Base-by-base conservation (phyloP, 2,113 vertebrate genomes). In the Elaphurus davidianus region DNA sequence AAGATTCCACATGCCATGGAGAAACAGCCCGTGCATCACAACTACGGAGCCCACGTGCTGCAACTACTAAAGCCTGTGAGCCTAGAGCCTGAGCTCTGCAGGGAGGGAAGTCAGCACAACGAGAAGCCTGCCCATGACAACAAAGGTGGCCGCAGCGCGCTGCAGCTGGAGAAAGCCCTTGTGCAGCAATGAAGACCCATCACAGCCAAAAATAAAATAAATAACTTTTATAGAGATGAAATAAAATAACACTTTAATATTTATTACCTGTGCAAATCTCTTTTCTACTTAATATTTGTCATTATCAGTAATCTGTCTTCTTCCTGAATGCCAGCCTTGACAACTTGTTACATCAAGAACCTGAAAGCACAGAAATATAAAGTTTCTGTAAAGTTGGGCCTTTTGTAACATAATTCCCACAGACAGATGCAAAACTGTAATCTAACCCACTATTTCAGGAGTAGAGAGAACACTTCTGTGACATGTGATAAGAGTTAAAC, bases 391-490 rank as follows among this genome's bases (percentile, higher is more conserved):
- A 98, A 83, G 45, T 85, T 95, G 40, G 25, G 92, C 83, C 19
- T 93, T 90, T 85, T 96, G 50, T 91, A 82, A 85, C 43, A 64
- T 13, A 83, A 98, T 64, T 55, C 82, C n/a, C 85, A 87, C 84
- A 52, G 64, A 92, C 74, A 95, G 67, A 76, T 87, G 40, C 36
- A 95, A 57, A 98, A 36, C 88, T 98, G 45, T 87, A 84, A 98
- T 28, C 47, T 71, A 71, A 40, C 19, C n/a, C n/a, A 40, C 67
- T 74, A 43, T 43, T 74, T 74, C 71, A 43, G 64, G n/a, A 92
- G 57, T 52, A 92, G 91, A 93, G 27, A 97, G 67, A 96, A 95
- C 82, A 91, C 0, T 54, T 90, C 78, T 91, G 45, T 87, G 78
- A 60, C 74, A 91, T 93, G 47, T 94, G 71, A 81, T 87, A 94